Percentiles rank a stretch among this genome's conserved stretches.
phyloP scores from a whole-genome alignment of 2,888 invertebrate species.

The Eupithecia abbreviata region DNA sequence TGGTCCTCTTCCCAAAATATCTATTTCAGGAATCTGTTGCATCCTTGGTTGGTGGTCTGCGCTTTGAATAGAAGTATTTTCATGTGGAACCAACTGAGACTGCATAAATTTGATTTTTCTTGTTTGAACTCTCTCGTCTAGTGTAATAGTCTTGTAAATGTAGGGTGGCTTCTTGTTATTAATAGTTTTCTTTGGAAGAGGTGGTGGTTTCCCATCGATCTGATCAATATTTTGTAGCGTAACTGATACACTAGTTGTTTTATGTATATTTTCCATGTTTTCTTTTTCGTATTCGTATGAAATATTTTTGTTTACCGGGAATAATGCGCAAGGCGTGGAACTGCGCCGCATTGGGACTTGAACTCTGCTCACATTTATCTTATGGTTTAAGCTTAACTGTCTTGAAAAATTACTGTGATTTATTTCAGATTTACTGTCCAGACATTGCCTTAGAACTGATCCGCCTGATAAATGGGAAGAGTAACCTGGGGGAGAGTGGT shows the following conservation, averaged over 20 bases:
- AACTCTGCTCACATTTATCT: slow-evolving; percentile 73
- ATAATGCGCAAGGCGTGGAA: slow-evolving; percentile 78
- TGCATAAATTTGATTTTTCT: slow-evolving; percentile 80
- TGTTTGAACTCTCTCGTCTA: slow-evolving; percentile 79
- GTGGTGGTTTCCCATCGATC: slow-evolving; percentile 74
- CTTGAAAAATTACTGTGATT: slow-evolving; percentile 71
- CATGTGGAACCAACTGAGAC: slow-evolving; percentile 71
- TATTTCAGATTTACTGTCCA: slow-evolving; percentile 60
- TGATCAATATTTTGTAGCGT: slow-evolving; percentile 60
- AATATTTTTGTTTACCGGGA: slow-evolving; percentile 70
- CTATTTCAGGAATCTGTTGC: slow-evolving; percentile 63
- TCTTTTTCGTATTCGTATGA: slow-evolving; percentile 68
- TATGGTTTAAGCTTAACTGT: slow-evolving; percentile 77
- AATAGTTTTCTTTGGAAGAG: slow-evolving; percentile 76
- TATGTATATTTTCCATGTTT: slow-evolving; percentile 58
- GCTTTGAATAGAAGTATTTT: slow-evolving; percentile 60
- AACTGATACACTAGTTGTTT: slow-evolving; percentile 53
- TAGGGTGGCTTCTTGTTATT: slow-evolving; percentile 74
- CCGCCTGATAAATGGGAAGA: slow-evolving; percentile 73
- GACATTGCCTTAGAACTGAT: slow-evolving; percentile 56
- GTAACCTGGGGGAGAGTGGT: slow-evolving; percentile 82
- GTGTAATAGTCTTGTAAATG: slow-evolving; percentile 76
- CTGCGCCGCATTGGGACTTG: slow-evolving; percentile 75
- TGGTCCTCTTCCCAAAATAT: slow-evolving; percentile 82
- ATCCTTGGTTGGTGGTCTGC: slow-evolving; percentile 64